Conservation (phyloP, 2,113 vertebrate genomes). For the Ranitomeya imitator region DNA sequence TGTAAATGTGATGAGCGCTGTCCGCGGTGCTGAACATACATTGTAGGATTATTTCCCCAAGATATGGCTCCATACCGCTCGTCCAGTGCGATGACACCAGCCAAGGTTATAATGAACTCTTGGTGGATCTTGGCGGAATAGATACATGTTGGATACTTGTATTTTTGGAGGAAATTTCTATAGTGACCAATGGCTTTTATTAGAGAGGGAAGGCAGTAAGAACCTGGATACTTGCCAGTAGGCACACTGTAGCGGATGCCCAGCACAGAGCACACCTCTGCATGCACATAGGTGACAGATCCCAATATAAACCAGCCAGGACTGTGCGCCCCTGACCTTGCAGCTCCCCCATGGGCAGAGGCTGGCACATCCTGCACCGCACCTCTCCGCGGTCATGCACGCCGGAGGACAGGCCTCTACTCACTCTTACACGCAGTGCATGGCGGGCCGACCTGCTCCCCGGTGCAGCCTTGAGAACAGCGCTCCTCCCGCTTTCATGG, state of each 20-base stretch:
- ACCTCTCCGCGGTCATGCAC: neutral
- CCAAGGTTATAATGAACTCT: neutral
- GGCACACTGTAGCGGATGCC: too few relatives aligned
- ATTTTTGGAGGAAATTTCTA: neutral
- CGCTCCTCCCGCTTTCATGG: conserved; percentile 48
- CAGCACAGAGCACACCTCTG: too few relatives aligned
- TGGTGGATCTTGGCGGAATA: neutral
- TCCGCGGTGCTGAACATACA: neutral
- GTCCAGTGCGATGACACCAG: neutral
- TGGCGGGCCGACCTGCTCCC: conserved; percentile 16
- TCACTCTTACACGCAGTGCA: conserved; percentile 35
- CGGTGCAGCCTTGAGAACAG: conserved; percentile 23
- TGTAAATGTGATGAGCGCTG: neutral
- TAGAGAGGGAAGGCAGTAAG: too few relatives aligned
- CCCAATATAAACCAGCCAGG: neutral
- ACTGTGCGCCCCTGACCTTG: conserved; percentile 30
- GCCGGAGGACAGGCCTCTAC: conserved; percentile 8
- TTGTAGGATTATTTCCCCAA: neutral
- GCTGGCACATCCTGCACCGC: too few relatives aligned
- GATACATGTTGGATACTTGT: neutral
- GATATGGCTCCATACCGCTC: neutral
- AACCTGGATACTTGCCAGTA: too few relatives aligned
- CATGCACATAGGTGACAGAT: too few relatives aligned
- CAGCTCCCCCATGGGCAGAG: neutral
- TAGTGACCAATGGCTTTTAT: too few relatives aligned